Conservation (phyloP, 2,113 vertebrate genomes). For the Vulpes ferrilata region DNA sequence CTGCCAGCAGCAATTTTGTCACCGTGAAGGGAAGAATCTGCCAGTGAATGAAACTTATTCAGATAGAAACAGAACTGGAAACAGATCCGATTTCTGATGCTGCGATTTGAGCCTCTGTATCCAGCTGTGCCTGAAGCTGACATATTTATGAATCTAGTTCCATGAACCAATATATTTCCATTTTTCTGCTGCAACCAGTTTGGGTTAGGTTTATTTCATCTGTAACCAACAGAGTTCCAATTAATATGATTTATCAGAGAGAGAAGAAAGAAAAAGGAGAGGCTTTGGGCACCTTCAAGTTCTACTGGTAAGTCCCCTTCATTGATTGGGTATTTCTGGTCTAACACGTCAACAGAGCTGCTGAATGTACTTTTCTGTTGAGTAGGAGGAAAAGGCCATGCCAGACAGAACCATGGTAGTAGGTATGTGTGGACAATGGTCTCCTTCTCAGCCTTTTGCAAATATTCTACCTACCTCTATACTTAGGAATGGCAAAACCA, state of each 20-base stretch:
- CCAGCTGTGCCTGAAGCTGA: background rate
- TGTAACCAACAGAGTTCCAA: background rate
- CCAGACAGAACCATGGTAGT: background rate
- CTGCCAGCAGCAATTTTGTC: conserved; percentile 9
- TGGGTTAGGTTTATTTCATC: background rate
- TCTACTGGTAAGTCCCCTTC: background rate
- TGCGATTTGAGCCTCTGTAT: background rate
- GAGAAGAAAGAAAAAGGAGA: background rate
- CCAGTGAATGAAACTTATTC: background rate
- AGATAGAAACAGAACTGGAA: background rate
- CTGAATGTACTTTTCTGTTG: background rate
- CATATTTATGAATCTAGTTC: background rate
- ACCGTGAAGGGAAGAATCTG: background rate
- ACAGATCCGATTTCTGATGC: background rate
- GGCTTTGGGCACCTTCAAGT: background rate
- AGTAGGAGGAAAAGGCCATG: background rate
- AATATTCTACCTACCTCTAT: background rate
- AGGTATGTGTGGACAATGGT: background rate
- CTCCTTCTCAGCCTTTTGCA: background rate
- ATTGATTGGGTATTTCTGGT: background rate
- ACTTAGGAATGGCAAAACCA: background rate
- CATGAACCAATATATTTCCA: background rate
- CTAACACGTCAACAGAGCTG: background rate
- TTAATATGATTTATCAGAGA: background rate
- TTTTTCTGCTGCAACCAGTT: background rate